Percentiles rank a stretch among this genome's conserved stretches.
Conservation (phyloP, 2,113 vertebrate genomes). For the Aplodontia rufa region DNA sequence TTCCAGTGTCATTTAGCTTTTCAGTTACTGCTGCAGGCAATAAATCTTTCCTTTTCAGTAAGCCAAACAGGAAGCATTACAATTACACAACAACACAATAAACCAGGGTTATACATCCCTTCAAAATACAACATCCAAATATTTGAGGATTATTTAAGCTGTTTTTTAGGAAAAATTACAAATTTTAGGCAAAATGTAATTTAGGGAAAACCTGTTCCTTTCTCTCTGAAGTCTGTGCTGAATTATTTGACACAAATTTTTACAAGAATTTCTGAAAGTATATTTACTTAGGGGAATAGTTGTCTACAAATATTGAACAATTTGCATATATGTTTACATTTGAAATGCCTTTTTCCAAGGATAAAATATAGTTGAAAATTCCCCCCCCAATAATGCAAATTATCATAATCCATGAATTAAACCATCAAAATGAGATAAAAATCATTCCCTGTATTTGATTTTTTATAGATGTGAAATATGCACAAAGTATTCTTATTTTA, state of each 20-base stretch:
- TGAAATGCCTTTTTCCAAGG: not conserved
- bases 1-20: not conserved
- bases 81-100: not conserved
- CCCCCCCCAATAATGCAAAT: not conserved
- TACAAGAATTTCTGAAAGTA: not conserved
- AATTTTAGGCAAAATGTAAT: not conserved
- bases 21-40: not conserved
- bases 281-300: not conserved
- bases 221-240: not conserved
- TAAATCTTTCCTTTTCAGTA: slow-evolving; percentile 4
- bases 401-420: slow-evolving; percentile 21
- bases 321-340: not conserved
- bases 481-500: not conserved
- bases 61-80: not conserved
- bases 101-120: not conserved
- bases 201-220: not conserved
- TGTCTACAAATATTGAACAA: not conserved
- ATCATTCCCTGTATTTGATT: not conserved
- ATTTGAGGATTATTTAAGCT: not conserved
- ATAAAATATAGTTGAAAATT: slow-evolving; percentile 3
- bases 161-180: not conserved
- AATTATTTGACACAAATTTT: not conserved
- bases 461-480: not conserved
- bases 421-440: not conserved
- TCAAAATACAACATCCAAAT: slow-evolving; percentile 36